phyloP scores from a whole-genome alignment of 2,888 invertebrate species.

The Pseudoips prasinana region DNA sequence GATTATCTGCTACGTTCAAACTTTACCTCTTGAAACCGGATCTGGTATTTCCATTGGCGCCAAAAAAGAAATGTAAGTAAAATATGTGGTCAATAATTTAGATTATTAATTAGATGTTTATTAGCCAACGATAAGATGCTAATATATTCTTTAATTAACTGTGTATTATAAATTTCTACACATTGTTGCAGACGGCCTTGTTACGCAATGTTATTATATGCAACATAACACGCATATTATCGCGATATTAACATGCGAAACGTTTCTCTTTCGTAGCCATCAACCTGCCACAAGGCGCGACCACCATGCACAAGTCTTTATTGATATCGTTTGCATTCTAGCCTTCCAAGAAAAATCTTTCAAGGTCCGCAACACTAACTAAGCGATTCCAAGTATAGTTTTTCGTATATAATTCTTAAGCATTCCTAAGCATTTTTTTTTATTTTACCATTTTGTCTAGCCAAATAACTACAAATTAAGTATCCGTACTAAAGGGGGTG shows the following conservation, averaged over 20 bases:
- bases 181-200: constrained; percentile 42
- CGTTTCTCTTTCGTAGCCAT: constrained; percentile 35
- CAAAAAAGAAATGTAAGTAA: constrained; percentile 12
- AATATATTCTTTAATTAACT: constrained; percentile 40
- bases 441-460: no score
- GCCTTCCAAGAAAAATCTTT: no score
- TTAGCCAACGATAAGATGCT: constrained; percentile 38
- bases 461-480: no score
- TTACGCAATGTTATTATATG: constrained; percentile 30
- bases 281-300: no score
- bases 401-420: no score
- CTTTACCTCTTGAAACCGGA: constrained; percentile 13
- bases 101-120: constrained; percentile 29
- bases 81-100: constrained; percentile 27
- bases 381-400: no score
- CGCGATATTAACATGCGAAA: constrained; percentile 32
- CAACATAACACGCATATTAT: constrained; percentile 39
- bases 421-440: no score
- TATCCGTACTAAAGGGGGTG: no score
- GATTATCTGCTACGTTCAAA: no score
- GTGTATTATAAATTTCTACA: constrained; percentile 36
- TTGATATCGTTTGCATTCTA: no score
- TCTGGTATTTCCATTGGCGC: constrained; percentile 1
- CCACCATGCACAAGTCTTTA: no score
- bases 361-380: no score